A percentile compares a stretch with the other conserved stretches of the same genome.
Conservation (phyloP, 1,140 invertebrate species). For the Gryllus bimaculatus region DNA sequence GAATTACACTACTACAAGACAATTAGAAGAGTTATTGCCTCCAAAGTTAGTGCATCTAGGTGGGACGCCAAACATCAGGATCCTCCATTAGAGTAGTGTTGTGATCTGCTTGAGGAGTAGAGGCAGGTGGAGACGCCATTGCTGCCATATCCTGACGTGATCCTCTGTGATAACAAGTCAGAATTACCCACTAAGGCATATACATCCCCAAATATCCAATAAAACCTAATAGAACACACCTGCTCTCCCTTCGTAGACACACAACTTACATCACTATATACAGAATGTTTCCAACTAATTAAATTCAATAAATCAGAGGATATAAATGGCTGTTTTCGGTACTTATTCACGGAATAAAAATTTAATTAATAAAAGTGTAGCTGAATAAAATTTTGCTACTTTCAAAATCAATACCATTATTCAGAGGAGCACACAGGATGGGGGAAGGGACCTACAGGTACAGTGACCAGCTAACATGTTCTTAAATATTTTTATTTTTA, state of each 20-base stretch:
- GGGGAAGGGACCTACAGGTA: too few relatives aligned
- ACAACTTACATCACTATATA: too few relatives aligned
- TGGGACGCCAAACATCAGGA: conserved; percentile 79
- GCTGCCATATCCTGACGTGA: conserved; percentile 72
- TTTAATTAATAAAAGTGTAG: too few relatives aligned
- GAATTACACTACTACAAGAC: not conserved
- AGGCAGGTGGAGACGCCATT: conserved; percentile 57
- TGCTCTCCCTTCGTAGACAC: not conserved
- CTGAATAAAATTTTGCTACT: too few relatives aligned
- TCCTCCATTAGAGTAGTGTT: conserved; percentile 77
- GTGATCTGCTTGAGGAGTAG: conserved; percentile 52
- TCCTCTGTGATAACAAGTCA: conserved; percentile 46
- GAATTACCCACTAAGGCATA: not conserved
- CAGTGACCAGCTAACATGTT: too few relatives aligned
- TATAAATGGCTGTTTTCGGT: too few relatives aligned
- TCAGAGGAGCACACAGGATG: too few relatives aligned
- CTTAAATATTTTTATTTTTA: too few relatives aligned
- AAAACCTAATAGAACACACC: conserved; percentile 15
- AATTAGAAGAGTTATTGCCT: conserved; percentile 12
- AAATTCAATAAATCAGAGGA: too few relatives aligned
- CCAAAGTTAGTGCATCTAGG: conserved; percentile 40
- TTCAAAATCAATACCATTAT: too few relatives aligned
- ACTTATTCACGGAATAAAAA: too few relatives aligned
- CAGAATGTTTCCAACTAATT: too few relatives aligned
- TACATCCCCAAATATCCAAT: not conserved